phyloP scores from a whole-genome alignment of 2,113 vertebrate genomes.

The Charadrius vociferus region DNA sequence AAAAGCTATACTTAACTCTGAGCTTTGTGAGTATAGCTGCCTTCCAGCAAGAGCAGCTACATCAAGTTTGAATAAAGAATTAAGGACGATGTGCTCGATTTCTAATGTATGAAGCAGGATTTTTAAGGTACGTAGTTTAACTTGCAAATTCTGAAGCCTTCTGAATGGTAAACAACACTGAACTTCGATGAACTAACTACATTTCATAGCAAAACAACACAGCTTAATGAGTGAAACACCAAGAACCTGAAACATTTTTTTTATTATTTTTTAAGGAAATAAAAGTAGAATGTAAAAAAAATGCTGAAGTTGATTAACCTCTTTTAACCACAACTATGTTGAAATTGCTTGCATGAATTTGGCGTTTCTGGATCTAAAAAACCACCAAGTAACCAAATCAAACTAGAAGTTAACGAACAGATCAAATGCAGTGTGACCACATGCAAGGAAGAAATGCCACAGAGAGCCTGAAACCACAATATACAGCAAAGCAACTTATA shows the following conservation, averaged over 20 bases:
- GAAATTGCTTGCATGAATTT: background rate
- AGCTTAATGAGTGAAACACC: background rate
- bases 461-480: background rate
- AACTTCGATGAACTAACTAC: background rate
- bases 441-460: background rate
- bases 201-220: background rate
- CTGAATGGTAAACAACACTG: background rate
- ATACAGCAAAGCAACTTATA: background rate
- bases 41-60: background rate
- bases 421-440: background rate
- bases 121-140: background rate
- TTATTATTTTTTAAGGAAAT: background rate
- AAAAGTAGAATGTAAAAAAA: background rate
- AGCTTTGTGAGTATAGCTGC: background rate
- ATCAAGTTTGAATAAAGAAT: background rate
- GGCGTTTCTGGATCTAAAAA: background rate
- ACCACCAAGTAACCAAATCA: background rate
- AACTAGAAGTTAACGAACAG: background rate
- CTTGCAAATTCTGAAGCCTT: background rate
- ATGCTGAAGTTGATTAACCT: background rate
- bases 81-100: background rate
- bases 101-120: background rate
- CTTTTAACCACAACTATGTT: background rate
- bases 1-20: background rate
- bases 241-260: background rate